These are phyloP conservation scores for Phylloscopus whistleri DNA, from an alignment of 2,113 vertebrate species.

Conservation along the genomic window DNA sequence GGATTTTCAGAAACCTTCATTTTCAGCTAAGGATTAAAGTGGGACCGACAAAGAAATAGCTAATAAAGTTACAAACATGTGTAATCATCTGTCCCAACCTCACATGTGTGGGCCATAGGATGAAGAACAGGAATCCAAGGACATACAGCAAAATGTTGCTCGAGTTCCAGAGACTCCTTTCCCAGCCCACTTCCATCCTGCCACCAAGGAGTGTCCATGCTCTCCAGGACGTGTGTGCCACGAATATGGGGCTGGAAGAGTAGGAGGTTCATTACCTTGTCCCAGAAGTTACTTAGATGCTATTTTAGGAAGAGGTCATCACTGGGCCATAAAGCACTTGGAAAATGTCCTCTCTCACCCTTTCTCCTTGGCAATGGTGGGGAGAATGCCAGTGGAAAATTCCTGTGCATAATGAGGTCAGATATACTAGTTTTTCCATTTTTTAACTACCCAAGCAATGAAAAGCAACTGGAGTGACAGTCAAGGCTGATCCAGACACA, in stretches of 20 bases:
- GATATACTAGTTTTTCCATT: background rate
- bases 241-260: background rate
- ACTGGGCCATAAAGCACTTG: background rate
- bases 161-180: background rate
- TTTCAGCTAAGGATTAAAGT: background rate
- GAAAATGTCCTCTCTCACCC: background rate
- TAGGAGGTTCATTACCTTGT: background rate
- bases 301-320: slow-evolving; percentile 5
- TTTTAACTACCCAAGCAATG: background rate
- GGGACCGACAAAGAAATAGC: background rate
- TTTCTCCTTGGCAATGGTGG: background rate
- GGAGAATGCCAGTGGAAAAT: background rate
- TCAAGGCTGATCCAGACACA: background rate
- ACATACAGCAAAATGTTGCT: background rate
- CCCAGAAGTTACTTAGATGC: background rate
- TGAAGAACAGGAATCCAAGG: background rate
- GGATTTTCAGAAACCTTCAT: background rate
- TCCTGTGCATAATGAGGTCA: background rate
- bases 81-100: background rate
- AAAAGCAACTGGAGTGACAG: background rate
- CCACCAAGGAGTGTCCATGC: fast-evolving
- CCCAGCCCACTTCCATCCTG: background rate
- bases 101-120: background rate
- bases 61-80: background rate
- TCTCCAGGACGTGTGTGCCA: fast-evolving